phyloP scores from a whole-genome alignment of 1,140 invertebrate species.

The Pachyrhynchus sulphureomaculatus region DNA sequence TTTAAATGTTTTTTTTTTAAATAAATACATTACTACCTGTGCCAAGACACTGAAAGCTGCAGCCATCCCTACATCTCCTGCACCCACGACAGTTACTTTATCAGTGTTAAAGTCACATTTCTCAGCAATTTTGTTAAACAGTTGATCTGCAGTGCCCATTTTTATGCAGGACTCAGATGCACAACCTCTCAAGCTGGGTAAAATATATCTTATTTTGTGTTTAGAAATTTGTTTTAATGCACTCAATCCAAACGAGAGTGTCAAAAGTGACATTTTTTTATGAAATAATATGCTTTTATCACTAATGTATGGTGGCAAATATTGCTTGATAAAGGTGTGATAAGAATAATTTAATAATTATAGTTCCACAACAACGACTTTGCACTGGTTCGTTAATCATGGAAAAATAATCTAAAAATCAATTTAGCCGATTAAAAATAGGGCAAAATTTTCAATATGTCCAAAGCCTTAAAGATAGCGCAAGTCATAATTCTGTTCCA shows the following conservation, averaged over 20 bases:
- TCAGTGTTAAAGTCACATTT: conserved; percentile 43
- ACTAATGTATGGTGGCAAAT: no score
- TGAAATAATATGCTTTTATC: no score
- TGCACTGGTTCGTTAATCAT: no score
- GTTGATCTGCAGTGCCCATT: conserved; percentile 15
- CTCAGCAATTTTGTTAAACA: conserved; percentile 9
- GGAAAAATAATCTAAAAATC: no score
- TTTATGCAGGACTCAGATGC: neutral
- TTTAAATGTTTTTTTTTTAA: no score
- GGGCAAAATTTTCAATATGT: no score
- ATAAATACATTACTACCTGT: conserved; percentile 72
- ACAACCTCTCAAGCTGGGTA: neutral
- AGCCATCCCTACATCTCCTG: conserved; percentile 91
- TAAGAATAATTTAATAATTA: no score
- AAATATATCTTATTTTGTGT: neutral
- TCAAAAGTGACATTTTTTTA: neutral
- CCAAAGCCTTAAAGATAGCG: no score
- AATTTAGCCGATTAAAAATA: no score
- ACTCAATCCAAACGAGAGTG: neutral
- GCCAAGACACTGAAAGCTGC: conserved; percentile 84
- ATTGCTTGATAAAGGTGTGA: no score
- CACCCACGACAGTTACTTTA: conserved; percentile 85
- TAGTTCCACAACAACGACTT: no score
- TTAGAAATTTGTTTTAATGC: neutral
- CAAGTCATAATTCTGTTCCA: no score